Evolutionary conservation across 2,888 invertebrate genomes (phyloP), one percentile per base, ranked within the genome.

Genomic region (Cerceris rybyensis): DNA sequence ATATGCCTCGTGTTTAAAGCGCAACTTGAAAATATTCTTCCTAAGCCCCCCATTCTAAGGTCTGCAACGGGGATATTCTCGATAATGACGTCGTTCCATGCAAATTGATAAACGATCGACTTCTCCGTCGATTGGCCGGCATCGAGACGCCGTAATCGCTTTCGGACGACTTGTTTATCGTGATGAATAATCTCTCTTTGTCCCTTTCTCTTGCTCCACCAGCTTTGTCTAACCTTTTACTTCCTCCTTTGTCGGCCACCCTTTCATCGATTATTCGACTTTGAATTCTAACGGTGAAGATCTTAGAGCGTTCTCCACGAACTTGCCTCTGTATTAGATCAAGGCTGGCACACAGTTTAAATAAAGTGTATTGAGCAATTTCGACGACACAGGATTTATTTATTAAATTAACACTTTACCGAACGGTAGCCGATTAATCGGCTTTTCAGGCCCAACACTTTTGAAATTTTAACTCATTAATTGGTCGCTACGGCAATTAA

Each of bases 161-260:
- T 81, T 81, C 28, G 28, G 77, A 86, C 72, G 85, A 85, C 74
- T 84, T 82, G 85, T 78, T 86, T 85, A 81, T 84, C 77, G 54
- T 28, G 70, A 73, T 71, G 69, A 78, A 78, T 78, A 80, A 81
- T 78, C 72, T 66, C 63, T 55, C 28, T 13, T 28, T 52, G 11
- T n/a, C 61, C n/a, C 43, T 39, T 43, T 52, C 43, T 17, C 28
- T 64, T 60, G 52, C 52, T 16, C 11, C 9, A 8, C 14, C 65
- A 55, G 11, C 28, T 28, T 28, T 28, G 28, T 28, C 28, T 28
- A 28, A 28, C 28, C 28, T 28, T 28, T 28, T 28, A 28, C 28
- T 28, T 28, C 28, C 28, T 28, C 28, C 28, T 28, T 28, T 28
- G 2, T 28, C 28, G 4, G 28, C 28, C 28, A 28, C 28, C 28